phyloP scores from a whole-genome alignment of 2,113 vertebrate species.

The Carassius carassius region DNA sequence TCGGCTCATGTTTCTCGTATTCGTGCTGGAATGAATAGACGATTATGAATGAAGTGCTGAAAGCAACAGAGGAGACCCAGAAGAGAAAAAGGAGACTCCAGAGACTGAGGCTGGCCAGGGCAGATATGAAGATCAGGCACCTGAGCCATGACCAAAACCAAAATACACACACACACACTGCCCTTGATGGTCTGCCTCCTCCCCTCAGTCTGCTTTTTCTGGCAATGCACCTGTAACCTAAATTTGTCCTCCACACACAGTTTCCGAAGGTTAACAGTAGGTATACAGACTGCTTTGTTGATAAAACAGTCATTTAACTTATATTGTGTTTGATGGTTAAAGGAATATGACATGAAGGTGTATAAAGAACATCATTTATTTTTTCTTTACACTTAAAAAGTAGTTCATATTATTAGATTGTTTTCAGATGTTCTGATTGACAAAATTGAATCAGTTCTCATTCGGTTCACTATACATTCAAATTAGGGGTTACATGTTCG shows the following conservation, averaged over 20 bases:
- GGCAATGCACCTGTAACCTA: slow-evolving; percentile 15
- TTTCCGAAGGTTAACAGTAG: not conserved
- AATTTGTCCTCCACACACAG: not conserved
- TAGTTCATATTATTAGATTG: too few relatives aligned
- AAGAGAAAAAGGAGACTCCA: slow-evolving; percentile 38
- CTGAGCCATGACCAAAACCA: slow-evolving; percentile 50
- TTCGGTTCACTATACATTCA: too few relatives aligned
- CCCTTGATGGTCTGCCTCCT: not conserved
- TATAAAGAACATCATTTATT: not conserved
- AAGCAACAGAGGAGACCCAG: slow-evolving; percentile 10
- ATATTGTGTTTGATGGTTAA: not conserved
- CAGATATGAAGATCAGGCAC: slow-evolving; percentile 56
- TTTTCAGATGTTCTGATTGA: too few relatives aligned
- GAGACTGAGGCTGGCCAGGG: slow-evolving; percentile 47
- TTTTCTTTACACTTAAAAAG: too few relatives aligned
- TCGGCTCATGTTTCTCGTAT: not conserved
- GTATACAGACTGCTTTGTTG: not conserved
- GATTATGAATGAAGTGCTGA: slow-evolving; percentile 35
- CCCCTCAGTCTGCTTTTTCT: not conserved
- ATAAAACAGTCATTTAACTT: not conserved
- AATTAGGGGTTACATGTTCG: too few relatives aligned
- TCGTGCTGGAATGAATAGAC: slow-evolving; percentile 26
- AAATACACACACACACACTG: not conserved
- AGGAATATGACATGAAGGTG: not conserved
- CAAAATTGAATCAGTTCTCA: too few relatives aligned